Percentiles rank a stretch among this genome's conserved stretches.
These are phyloP conservation scores for Echinops telfairi DNA, from an alignment of 2,113 vertebrate species.

Conservation along the genomic window DNA sequence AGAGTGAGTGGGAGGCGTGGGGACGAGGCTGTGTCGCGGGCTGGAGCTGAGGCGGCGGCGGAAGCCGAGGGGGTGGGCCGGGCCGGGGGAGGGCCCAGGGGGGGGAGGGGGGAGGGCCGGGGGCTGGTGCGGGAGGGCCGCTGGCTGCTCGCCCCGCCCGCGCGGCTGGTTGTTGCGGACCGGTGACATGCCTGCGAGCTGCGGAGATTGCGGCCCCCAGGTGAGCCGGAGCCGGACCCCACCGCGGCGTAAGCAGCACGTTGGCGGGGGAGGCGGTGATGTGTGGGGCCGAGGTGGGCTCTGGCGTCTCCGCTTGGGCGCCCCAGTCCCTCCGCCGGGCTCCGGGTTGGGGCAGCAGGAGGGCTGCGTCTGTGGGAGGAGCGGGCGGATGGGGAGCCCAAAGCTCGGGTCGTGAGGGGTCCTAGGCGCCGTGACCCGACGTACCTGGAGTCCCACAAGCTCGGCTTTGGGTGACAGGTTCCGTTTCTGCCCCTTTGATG, in stretches of 20 bases:
- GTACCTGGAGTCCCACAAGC: too few species aligned
- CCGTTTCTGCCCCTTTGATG: neutral
- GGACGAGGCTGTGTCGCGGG: constrained; percentile 27
- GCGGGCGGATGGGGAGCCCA: neutral
- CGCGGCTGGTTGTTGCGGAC: constrained; percentile 59
- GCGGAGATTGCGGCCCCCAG: constrained; percentile 67
- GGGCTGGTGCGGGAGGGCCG: constrained; percentile 40
- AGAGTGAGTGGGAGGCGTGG: constrained; percentile 76
- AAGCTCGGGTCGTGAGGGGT: neutral
- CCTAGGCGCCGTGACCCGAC: too few species aligned
- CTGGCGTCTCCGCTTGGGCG: neutral
- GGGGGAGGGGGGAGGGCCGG: neutral
- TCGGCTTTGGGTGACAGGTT: neutral
- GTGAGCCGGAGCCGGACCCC: constrained; percentile 60
- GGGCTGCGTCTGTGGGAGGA: neutral
- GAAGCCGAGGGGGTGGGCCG: constrained; percentile 55
- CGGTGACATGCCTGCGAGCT: constrained; percentile 53
- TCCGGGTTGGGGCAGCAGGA: neutral
- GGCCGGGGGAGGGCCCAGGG: constrained; percentile 64
- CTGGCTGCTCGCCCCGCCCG: neutral
- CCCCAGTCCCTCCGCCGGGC: neutral
- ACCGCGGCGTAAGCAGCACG: neutral
- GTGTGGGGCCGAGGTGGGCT: neutral
- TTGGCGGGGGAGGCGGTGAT: neutral
- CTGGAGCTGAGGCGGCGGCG: constrained; percentile 52